These are phyloP conservation scores for Noctuana brunneofusca DNA, from an alignment of 2,888 invertebrate genomes.

Conservation along the genomic window DNA sequence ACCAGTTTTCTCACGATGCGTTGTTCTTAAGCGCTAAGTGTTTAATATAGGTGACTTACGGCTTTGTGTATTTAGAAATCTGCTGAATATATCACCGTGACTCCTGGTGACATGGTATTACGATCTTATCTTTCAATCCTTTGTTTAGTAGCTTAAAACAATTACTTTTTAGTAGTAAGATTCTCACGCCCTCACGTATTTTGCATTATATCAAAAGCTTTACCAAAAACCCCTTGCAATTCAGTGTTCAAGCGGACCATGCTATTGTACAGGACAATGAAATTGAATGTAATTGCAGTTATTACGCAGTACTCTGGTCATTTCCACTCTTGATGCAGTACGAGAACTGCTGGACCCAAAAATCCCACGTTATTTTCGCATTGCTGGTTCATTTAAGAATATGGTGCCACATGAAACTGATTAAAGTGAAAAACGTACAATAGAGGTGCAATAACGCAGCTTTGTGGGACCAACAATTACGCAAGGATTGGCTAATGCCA, in stretches of 20 bases:
- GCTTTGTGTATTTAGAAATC: neutral
- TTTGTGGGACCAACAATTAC: neutral
- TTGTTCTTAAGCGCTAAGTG: neutral
- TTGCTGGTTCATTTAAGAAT: slow-evolving; percentile 44
- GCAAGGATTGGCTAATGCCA: neutral
- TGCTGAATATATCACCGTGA: neutral
- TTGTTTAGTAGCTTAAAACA: too few relatives aligned
- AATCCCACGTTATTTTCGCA: slow-evolving; percentile 47
- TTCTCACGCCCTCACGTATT: slow-evolving; percentile 4
- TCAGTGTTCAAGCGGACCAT: slow-evolving; percentile 8
- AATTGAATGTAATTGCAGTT: slow-evolving; percentile 64
- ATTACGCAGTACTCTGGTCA: slow-evolving; percentile 63
- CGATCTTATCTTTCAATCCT: too few relatives aligned
- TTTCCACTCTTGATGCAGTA: slow-evolving; percentile 37
- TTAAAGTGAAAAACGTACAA: neutral
- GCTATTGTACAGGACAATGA: slow-evolving; percentile 42
- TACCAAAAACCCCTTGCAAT: neutral
- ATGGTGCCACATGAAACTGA: neutral
- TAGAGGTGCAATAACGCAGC: slow-evolving; percentile 1
- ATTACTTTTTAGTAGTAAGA: neutral
- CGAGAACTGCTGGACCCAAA: slow-evolving; percentile 46
- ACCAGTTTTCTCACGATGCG: neutral
- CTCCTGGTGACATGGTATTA: too few relatives aligned
- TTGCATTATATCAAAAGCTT: neutral
- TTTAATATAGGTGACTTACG: neutral